Evolutionary conservation across 2,888 invertebrate species (phyloP), one percentile per base, ranked within the genome.

Genomic region (Microplitis manilae): DNA sequence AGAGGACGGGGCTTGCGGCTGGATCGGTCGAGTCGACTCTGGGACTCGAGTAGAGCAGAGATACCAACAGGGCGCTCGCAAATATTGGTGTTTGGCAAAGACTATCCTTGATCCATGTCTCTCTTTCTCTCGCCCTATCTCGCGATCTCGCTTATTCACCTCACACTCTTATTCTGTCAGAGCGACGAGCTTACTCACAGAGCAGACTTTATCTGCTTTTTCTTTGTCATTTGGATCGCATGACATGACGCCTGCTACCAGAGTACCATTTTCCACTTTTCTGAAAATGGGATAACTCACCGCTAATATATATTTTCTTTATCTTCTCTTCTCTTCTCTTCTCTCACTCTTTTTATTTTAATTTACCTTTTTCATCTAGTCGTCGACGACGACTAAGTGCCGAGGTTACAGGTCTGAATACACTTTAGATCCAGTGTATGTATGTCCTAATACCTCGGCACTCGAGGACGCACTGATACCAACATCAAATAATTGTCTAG

Each of bases 51-150:
- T 86, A 85, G 86, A 86, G 88, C 86, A 85, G 86, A 84, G 88
- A 87, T 88, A 89, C 89, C 89, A 87, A 88, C 89, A 88, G 89
- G 87, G 87, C 86, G 87, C 87, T 87, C 88, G 90, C 90, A 90
- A 89, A 90, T 90, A 89, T 90, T 90, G 88, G 88, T 89, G 87
- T 89, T 90, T 90, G 90, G 88, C 89, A 89, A 90, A 90, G 90
- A 89, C 89, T 88, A 89, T 88, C 89, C 89, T 86, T 86, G 87
- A 88, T 86, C 86, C 87, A 86, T 86, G 86, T 88, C 87, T 86
- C 88, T 87, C 85, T 88, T 85, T 85, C 85, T 86, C 85, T 84
- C 84, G 59, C 75, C 75, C 20, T 69, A 60, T 68, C 75, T 76
- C 68, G 67, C n/a, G 39, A 20, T 20, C 38, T 62, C 39, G n/a